Conservation (phyloP, 1,140 invertebrate genomes). For the Zaprionus nigranus region DNA sequence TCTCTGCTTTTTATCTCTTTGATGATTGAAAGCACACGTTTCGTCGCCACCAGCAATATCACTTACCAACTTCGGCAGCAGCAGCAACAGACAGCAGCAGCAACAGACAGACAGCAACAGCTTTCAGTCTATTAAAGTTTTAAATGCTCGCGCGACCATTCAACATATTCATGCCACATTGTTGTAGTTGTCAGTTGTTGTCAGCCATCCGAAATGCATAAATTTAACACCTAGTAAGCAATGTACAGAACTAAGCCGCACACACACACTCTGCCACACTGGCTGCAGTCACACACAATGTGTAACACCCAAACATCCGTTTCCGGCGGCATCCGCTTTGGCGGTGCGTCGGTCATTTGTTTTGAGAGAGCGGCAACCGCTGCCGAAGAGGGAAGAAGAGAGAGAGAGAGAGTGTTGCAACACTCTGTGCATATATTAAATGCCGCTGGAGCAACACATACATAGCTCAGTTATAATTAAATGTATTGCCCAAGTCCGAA, state of each 20-base stretch:
- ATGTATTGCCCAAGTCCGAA: too few relatives aligned
- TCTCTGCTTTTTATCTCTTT: conserved; percentile 75
- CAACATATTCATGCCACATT: conserved; percentile 57
- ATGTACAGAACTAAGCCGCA: conserved; percentile 65
- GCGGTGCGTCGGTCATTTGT: conserved; percentile 67
- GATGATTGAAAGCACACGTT: conserved; percentile 81
- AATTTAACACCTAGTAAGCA: conserved; percentile 82
- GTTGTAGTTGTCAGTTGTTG: conserved; percentile 64
- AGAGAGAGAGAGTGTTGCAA: conserved; percentile 32
- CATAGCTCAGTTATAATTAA: too few relatives aligned
- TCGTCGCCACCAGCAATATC: conserved; percentile 49
- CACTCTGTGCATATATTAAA: conserved; percentile 78
- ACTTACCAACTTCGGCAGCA: conserved; percentile 28
- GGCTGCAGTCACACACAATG: conserved; percentile 61
- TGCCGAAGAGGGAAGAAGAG: conserved; percentile 22
- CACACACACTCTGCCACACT: conserved; percentile 14
- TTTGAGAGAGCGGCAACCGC: conserved; percentile 61
- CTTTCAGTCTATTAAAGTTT: conserved; percentile 67
- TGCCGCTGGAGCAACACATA: conserved; percentile 63
- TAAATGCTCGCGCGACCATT: conserved; percentile 49
- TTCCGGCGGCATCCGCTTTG: conserved; percentile 75
- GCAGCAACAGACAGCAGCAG: too few relatives aligned
- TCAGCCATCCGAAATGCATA: conserved; percentile 81
- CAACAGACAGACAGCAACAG: too few relatives aligned
- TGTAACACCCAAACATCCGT: conserved; percentile 81